Base-by-base conservation (phyloP, 2,113 vertebrate genomes). In the Leptobrachium leishanense region DNA sequence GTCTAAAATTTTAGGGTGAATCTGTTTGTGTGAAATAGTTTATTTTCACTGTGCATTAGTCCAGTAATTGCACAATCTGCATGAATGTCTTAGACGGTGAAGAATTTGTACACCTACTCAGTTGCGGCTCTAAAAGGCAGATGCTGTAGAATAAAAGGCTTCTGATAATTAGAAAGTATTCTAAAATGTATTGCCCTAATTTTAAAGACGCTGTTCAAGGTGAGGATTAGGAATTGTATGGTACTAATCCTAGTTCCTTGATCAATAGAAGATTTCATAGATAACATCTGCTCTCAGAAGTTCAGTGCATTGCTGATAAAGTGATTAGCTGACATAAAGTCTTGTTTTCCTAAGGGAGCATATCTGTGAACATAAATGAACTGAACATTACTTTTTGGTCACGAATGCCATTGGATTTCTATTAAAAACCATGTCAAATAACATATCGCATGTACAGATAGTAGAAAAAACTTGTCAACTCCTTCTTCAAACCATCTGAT, bases 401-500 rank as follows among this genome's bases (percentile, higher is more conserved):
- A 20, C 62, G 2, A 13, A 20, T 31, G 1, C 62, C 20, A 13
- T 59, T 12, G 13, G 7, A 44, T 68, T 50, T 70, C 1, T 70
- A 70, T 31, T 70, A 70, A 70, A 46, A 70, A 3, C 68, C n/a
- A 70, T 20, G 15, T 50, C 13, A 70, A 70, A 70, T 43, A 50
- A 7, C 68, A 50, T 70, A n/a, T 53, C 43, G 31, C n/a, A 70
- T 70, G 68, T 15, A 50, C 13, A n/a, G 40, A 68, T 5, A 41
- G 11, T 44, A 15, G 42, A 68, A 66, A 3, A 68, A 43, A 70
- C 43, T 50, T 70, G 15, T 10, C 10, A n/a, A n/a, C n/a, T 70
- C 40, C 40, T 70, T 53, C 44, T 20, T 6, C 39, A 11, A 11
- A 64, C 20, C 6, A 6, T 64, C 15, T 64, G 20, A 64, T 70